Base-by-base conservation (phyloP, 2,113 vertebrate species). In the Morone chrysops region DNA sequence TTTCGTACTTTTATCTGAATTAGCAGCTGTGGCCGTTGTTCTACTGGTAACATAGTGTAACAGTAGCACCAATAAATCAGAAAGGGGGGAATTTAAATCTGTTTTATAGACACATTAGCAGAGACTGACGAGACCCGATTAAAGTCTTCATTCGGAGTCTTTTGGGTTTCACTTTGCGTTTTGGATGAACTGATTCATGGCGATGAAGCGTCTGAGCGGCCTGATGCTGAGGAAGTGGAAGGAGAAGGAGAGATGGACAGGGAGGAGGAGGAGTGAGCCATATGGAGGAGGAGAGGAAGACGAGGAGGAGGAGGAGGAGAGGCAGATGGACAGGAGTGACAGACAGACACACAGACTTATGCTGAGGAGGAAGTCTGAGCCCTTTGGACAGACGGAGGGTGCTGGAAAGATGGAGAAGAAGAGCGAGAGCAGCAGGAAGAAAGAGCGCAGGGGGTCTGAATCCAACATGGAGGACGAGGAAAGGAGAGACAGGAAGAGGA, bases 291-390 rank as follows among this genome's bases (percentile, higher is more conserved):
- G 60, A 72, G 70, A 53, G 48, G 73, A 78, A 1, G 76, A 76
- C 4, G 61, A 85, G 22, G 80, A 82, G 36, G 70, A 71, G 17
- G 75, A 71, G 38, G 62, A 65, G 67, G 80, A 84, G 25, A 70
- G 9, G 43, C 59, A 47, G 40, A 62, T 56, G 22, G 59, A 60
- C 18, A 67, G 36, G n/a, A 86, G n/a, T 22, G 54, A 79, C 25
- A 72, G 40, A 56, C 75, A 43, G 38, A 47, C 7, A 2, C 14
- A 67, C 13, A 36, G 74, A 61, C 22, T 1, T 59, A 86, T 75
- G 77, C 20, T 66, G 60, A 85, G 90, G 87, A 91, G 89, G 70
- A 87, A 25, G 77, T 91, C 89, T 59, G 89, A 89, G 3, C 89
- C 87, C 0, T 87, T 69, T 56, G 82, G 73, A 85, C 79, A 0